These are phyloP conservation scores for Corythornis cristatus DNA, from an alignment of 2,113 vertebrate species.

Conservation along the genomic window DNA sequence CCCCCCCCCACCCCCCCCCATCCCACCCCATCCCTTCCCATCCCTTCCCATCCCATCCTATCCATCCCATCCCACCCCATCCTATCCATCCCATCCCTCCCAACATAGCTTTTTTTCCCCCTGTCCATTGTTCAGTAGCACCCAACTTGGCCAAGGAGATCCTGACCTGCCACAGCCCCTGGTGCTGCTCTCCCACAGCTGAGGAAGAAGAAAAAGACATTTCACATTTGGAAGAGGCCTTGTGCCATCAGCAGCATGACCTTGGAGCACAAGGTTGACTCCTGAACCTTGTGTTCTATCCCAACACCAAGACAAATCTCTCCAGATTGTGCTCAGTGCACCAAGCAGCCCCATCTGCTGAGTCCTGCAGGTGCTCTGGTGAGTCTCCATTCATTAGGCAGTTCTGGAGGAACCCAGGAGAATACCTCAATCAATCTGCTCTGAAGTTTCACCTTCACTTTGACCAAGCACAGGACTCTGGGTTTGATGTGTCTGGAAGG, in stretches of 20 bases:
- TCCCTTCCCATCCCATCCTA: no score
- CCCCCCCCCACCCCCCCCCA: no score
- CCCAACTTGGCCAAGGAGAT: neutral
- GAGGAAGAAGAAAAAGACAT: neutral
- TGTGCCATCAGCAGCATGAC: neutral
- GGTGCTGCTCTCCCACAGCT: neutral
- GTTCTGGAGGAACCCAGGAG: conserved; percentile 9
- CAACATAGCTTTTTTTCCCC: accelerated
- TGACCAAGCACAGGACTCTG: neutral
- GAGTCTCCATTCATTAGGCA: conserved; percentile 5
- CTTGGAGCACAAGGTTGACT: neutral
- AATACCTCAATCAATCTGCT: conserved; percentile 34
- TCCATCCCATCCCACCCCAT: no score
- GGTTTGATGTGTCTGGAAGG: neutral
- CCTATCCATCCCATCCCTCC: neutral
- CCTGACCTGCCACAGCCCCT: accelerated
- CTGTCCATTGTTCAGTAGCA: neutral
- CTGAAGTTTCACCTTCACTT: conserved; percentile 32
- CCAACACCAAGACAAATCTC: neutral
- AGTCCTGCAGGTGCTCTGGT: conserved; percentile 18
- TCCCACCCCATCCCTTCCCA: no score
- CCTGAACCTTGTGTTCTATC: neutral
- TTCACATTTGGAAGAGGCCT: neutral
- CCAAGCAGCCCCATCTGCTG: conserved; percentile 42
- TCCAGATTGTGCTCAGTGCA: conserved; percentile 33